Percentiles rank a stretch among this genome's conserved stretches.
Conservation (phyloP, 2,888 invertebrate species). For the Chalcis sispes region DNA sequence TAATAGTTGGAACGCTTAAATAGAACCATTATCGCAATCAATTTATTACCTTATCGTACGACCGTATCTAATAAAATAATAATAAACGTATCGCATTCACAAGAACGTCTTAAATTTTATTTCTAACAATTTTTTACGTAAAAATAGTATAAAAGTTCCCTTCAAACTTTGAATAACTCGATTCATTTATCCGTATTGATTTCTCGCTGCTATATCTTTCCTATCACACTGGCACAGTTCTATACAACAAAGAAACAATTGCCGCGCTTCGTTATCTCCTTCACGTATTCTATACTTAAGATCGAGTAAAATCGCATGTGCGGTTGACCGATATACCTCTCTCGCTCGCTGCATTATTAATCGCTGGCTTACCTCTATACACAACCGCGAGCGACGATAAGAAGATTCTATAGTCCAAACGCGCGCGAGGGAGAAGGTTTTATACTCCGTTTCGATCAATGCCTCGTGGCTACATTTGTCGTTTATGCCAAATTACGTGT, state of each 20-base stretch:
- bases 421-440: neutral
- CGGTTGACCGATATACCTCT: constrained; percentile 65
- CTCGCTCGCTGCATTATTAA: constrained; percentile 61
- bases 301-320: constrained; percentile 66
- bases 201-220: too few relatives aligned
- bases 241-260: neutral
- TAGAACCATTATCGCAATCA: too few relatives aligned
- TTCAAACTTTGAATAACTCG: too few relatives aligned
- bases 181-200: too few relatives aligned
- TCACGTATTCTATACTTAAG: neutral
- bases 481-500: constrained; percentile 43
- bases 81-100: too few relatives aligned
- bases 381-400: constrained; percentile 8
- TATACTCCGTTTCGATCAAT: neutral
- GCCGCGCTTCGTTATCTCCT: neutral
- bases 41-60: too few relatives aligned
- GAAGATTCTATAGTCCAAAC: neutral
- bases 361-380: constrained; percentile 23
- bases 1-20: too few relatives aligned
- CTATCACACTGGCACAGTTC: too few relatives aligned
- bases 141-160: too few relatives aligned
- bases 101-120: too few relatives aligned
- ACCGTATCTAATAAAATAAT: too few relatives aligned
- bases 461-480: constrained; percentile 41
- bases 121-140: too few relatives aligned